These are phyloP conservation scores for Bombus sibiricus DNA, from an alignment of 1,140 invertebrate genomes.

Conservation along the genomic window DNA sequence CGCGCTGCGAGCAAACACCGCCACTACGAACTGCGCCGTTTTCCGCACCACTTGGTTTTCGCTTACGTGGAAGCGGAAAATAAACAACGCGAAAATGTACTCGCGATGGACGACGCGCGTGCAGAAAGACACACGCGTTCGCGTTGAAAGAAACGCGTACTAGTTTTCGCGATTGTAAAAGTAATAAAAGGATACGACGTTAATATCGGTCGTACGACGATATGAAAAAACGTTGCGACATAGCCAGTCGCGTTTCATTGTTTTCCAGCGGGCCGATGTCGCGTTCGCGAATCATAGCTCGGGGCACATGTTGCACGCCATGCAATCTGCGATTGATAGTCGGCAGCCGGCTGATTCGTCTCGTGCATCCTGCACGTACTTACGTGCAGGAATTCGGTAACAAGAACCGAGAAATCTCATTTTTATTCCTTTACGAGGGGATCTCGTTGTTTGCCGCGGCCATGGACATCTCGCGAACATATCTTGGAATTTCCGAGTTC, in stretches of 20 bases:
- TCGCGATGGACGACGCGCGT: neutral
- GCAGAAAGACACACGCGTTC: neutral
- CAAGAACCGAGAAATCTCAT: neutral
- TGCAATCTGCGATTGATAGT: constrained; percentile 9
- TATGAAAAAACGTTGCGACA: neutral
- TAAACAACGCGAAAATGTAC: neutral
- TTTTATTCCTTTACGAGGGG: neutral
- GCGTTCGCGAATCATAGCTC: neutral
- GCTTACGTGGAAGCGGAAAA: neutral
- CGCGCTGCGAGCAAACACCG: neutral
- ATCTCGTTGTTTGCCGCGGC: neutral
- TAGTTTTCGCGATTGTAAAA: neutral
- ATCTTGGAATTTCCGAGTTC: neutral
- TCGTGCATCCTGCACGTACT: neutral
- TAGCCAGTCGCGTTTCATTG: neutral
- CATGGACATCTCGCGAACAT: neutral
- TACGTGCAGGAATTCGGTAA: neutral
- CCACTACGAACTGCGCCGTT: neutral
- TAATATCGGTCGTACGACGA: neutral
- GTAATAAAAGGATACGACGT: neutral
- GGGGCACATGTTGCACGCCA: neutral
- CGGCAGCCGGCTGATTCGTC: neutral
- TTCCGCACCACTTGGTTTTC: neutral
- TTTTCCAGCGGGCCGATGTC: neutral
- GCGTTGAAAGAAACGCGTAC: neutral